A percentile compares a stretch with the other conserved stretches of the same genome.
phyloP scores from a whole-genome alignment of 2,113 vertebrate species.

The Prolemur simus region DNA sequence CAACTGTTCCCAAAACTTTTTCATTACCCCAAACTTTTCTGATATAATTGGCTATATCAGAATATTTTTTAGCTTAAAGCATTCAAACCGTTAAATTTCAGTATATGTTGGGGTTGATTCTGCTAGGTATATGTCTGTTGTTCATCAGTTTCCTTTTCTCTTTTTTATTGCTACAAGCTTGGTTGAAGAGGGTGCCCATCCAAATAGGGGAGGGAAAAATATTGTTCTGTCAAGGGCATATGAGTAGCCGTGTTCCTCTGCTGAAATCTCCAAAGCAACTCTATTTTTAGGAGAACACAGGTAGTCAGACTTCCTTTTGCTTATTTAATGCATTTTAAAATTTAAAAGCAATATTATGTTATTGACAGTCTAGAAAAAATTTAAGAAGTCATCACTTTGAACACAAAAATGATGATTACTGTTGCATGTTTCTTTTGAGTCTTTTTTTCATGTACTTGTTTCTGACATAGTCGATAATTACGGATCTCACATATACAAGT shows the following conservation, averaged over 20 bases:
- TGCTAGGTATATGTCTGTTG: not conserved
- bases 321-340: constrained; percentile 34
- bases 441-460: not conserved
- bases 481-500: not conserved
- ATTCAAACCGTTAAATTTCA: not conserved
- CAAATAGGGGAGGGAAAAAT: not conserved
- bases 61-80: not conserved
- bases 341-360: not conserved
- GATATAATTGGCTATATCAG: not conserved
- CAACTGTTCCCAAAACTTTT: not conserved
- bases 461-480: constrained; percentile 30
- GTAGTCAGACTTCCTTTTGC: not conserved
- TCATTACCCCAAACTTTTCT: not conserved
- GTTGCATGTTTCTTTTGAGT: not conserved
- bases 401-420: not conserved
- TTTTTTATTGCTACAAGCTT: not conserved
- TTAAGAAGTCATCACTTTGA: constrained; percentile 16
- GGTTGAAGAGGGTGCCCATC: not conserved
- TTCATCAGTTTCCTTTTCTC: not conserved
- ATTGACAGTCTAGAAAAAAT: not conserved
- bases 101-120: not conserved
- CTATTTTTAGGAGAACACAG: not conserved
- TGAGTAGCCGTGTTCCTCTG: not conserved
- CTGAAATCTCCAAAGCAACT: not conserved
- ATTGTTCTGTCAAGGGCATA: not conserved